A percentile compares a stretch with the other conserved stretches of the same genome.
Conservation (phyloP, 1,140 invertebrate genomes). For the Araneus ventricosus region DNA sequence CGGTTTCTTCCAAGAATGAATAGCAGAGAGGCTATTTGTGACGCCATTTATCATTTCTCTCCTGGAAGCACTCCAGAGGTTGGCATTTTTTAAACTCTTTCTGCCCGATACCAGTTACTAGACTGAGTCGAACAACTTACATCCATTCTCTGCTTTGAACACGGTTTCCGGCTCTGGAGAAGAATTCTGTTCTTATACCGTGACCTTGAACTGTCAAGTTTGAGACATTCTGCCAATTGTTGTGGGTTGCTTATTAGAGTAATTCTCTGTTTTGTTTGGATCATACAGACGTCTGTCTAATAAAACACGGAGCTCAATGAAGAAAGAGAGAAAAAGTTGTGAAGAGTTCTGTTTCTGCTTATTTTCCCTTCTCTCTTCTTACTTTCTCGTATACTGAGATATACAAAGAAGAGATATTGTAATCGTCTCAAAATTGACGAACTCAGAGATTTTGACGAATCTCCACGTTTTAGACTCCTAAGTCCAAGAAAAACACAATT, state of each 20-base stretch:
- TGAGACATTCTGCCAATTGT: background rate
- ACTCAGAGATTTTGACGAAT: too few species aligned
- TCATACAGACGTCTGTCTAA: too few species aligned
- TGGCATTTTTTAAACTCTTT: conserved; percentile 54
- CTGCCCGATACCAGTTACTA: background rate
- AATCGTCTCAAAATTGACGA: too few species aligned
- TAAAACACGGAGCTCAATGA: too few species aligned
- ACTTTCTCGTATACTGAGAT: too few species aligned
- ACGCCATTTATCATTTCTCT: conserved; percentile 45
- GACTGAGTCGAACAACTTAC: background rate
- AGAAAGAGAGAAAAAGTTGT: too few species aligned
- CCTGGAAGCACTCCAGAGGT: conserved; percentile 47
- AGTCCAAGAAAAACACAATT: too few species aligned
- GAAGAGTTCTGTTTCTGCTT: too few species aligned
- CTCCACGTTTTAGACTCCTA: too few species aligned
- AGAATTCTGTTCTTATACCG: background rate
- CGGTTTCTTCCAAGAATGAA: conserved; percentile 32
- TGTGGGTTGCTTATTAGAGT: background rate
- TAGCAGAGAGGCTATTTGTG: conserved; percentile 44
- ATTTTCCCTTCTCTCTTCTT: too few species aligned
- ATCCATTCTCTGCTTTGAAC: background rate
- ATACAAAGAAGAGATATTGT: too few species aligned
- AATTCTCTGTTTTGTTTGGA: too few species aligned
- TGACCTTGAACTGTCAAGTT: background rate
- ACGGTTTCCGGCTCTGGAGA: background rate